Evolutionary conservation across 2,888 invertebrate species (phyloP), one percentile per base, ranked within the genome.

Genomic region (Pomacea canaliculata): DNA sequence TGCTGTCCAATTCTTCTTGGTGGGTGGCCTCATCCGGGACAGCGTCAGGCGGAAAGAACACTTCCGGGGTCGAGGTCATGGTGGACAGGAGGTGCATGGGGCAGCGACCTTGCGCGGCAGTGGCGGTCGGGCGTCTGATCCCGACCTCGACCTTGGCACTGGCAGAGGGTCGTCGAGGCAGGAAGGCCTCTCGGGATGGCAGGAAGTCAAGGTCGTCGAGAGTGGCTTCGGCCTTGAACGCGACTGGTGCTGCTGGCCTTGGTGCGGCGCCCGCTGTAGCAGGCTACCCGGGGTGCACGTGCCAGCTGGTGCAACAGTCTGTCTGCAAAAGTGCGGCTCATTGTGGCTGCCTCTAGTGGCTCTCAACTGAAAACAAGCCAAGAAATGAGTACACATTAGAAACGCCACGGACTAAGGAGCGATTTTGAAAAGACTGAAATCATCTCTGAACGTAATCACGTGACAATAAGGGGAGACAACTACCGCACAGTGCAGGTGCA

Each of bases 221-320:
- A 71, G 48, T 23, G 18, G 62, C 5, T 5, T 16, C 16, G 19
- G 23, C 19, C 37, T 13, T 63, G 63, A 63, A 46, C 10, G 71
- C 48, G 3, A n/a, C 37, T 49, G 49, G 49, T 23, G 18, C 71
- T 71, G 63, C 60, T 71, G 10, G 71, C 71, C 37, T 71, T 71
- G 49, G 12, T 23, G n/a, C 71, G 71, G 9, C 62, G 13, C 7
- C 63, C 63, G 23, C 7, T n/a, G 49, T 23, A 23, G 10, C 23
- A 46, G 63, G 23, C 23, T 19, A 49, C 49, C 13, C 59, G 71
- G 13, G 71, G 18, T 48, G 63, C 62, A 63, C 63, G 71, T 71
- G 71, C 46, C 63, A 63, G 48, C 49, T 71, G 23, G 8, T 48
- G 62, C 48, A 62, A 46, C 23, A 63, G 71, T 8, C 23, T 48